Conservation (phyloP, 2,888 invertebrate species). For the Branchinecta sandiegonensis region DNA sequence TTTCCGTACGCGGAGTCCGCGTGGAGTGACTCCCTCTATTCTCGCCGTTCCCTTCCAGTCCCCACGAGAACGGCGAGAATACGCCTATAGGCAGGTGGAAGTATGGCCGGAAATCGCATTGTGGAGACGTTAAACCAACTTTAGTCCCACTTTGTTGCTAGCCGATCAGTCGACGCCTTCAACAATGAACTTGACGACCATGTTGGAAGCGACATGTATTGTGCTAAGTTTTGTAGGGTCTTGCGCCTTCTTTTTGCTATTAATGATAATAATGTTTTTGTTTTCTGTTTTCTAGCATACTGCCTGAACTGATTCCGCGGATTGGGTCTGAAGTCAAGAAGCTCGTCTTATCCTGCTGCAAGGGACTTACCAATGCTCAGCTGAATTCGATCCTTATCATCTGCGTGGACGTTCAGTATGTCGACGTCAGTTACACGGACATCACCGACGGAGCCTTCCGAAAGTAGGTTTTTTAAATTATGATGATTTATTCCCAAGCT, state of each 20-base stretch:
- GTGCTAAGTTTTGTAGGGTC: neutral
- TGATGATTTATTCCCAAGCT: no score
- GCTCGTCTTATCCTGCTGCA: constrained; percentile 20
- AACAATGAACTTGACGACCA: no score
- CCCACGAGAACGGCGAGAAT: no score
- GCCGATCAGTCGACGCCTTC: no score
- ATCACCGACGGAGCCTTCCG: constrained; percentile 21
- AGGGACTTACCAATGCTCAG: constrained; percentile 17
- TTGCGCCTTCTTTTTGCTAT: neutral
- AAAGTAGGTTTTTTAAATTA: constrained; percentile 20
- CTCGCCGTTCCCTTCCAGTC: no score
- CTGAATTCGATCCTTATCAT: constrained; percentile 24
- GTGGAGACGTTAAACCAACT: no score
- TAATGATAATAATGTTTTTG: neutral
- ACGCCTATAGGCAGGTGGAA: no score
- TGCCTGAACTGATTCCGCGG: neutral
- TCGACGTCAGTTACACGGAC: constrained; percentile 23
- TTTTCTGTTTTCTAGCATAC: constrained; percentile 13
- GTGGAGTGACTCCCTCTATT: no score
- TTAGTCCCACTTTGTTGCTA: no score
- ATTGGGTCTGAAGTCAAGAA: constrained; percentile 20
- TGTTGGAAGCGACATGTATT: no score
- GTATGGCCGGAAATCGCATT: no score
- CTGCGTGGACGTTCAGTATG: constrained; percentile 23
- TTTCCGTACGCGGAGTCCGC: no score